A percentile compares a stretch with the other conserved stretches of the same genome.
Evolutionary conservation across 2,888 invertebrate genomes (phyloP).

Genomic region (Ectobius pallidus): DNA sequence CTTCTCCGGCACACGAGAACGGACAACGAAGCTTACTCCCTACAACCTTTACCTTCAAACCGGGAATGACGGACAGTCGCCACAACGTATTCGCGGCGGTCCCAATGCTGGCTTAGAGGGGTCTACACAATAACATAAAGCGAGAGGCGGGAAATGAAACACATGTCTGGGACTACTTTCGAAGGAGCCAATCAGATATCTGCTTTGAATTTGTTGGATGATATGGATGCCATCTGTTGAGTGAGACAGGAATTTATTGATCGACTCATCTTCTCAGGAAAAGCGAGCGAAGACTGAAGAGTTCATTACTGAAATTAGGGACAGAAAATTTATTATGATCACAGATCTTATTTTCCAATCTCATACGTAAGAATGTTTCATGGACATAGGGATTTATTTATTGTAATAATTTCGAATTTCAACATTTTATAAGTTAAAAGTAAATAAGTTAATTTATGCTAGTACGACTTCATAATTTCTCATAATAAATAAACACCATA

Average conservation of each 20-base stretch:
- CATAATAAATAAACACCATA: no score
- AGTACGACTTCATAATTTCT: no score
- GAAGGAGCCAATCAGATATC: slow-evolving; percentile 51
- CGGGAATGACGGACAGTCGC: slow-evolving; percentile 54
- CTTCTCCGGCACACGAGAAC: slow-evolving; percentile 42
- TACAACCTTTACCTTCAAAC: slow-evolving; percentile 54
- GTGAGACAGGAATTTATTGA: slow-evolving; percentile 38
- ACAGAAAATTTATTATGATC: neutral
- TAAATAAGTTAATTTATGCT: no score
- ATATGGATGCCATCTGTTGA: slow-evolving; percentile 37
- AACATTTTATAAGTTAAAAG: no score
- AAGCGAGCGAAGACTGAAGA: slow-evolving; percentile 1
- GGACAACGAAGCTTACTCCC: slow-evolving; percentile 42
- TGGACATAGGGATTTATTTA: no score
- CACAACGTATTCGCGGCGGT: slow-evolving; percentile 46
- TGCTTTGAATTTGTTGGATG: slow-evolving; percentile 13
- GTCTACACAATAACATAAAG: slow-evolving; percentile 51
- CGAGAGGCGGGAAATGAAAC: slow-evolving; percentile 54
- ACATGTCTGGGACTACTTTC: slow-evolving; percentile 54
- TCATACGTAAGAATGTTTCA: no score
- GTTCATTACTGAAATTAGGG: slow-evolving; percentile 17
- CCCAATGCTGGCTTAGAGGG: slow-evolving; percentile 50
- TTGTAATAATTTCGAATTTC: no score
- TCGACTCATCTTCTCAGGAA: slow-evolving; percentile 27
- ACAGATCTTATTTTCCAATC: no score